A percentile compares a stretch with the other conserved stretches of the same genome.
Evolutionary conservation across 2,113 vertebrate species (phyloP).

Genomic region (Anoura caudifer): DNA sequence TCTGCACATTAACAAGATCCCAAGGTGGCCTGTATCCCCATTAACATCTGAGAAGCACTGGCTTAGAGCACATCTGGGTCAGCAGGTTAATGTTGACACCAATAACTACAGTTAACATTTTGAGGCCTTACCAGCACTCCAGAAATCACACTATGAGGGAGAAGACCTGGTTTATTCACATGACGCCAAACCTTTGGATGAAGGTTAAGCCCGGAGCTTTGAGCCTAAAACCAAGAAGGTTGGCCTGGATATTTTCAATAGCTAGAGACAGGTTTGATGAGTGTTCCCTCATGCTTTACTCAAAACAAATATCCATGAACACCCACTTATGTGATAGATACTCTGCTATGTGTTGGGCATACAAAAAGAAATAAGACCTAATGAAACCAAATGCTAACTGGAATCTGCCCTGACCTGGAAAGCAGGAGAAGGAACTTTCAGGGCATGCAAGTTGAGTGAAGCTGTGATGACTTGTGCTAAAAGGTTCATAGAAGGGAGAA

Average conservation of each 20-base stretch:
- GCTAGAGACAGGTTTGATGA: background rate
- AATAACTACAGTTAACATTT: background rate
- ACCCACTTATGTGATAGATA: background rate
- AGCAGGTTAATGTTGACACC: background rate
- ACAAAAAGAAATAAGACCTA: background rate
- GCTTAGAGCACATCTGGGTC: background rate
- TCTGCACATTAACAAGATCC: background rate
- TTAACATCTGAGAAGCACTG: background rate
- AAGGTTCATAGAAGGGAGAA: background rate
- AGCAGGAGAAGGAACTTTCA: background rate
- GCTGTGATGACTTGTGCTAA: background rate
- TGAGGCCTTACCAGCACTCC: background rate
- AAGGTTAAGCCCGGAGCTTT: background rate
- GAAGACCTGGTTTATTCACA: background rate
- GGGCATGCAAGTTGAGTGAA: background rate
- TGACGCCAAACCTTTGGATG: background rate
- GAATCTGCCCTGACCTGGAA: background rate
- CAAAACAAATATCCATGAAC: background rate
- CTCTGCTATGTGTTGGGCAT: background rate
- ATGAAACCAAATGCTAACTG: background rate
- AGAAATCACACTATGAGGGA: background rate
- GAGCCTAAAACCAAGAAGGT: background rate
- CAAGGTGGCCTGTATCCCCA: background rate
- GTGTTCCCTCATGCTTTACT: background rate
- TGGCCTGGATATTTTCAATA: background rate